These are phyloP conservation scores for Chaetodon auriga DNA, from an alignment of 2,113 vertebrate genomes.

Conservation along the genomic window DNA sequence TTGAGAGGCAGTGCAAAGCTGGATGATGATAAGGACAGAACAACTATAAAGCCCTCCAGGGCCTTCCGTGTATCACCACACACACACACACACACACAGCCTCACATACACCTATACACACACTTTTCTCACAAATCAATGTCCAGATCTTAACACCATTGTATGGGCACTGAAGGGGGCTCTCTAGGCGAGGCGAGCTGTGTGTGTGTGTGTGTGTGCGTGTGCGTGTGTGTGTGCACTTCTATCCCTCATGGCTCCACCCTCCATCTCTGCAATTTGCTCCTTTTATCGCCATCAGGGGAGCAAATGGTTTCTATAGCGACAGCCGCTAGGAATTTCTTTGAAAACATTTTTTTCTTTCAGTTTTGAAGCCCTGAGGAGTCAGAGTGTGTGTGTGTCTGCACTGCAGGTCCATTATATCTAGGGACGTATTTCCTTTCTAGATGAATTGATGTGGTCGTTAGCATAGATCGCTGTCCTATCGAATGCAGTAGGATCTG, in stretches of 20 bases:
- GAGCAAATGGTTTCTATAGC: constrained; percentile 83
- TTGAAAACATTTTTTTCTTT: constrained; percentile 44
- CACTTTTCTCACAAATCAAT: constrained; percentile 60
- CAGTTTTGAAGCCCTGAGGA: constrained; percentile 41
- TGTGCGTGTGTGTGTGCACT: neutral
- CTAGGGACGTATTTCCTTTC: constrained; percentile 8
- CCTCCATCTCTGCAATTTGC: constrained; percentile 76
- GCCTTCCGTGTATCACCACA: neutral
- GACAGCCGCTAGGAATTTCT: constrained; percentile 69
- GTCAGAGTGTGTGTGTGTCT: neutral
- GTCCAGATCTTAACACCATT: constrained; percentile 66
- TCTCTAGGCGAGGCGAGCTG: constrained; percentile 18
- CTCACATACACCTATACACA: constrained; percentile 19
- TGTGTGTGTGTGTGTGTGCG: constrained; percentile 1
- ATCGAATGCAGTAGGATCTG: neutral
- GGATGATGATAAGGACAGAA: constrained; percentile 30
- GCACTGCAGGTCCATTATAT: neutral
- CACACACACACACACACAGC: constrained; percentile 3
- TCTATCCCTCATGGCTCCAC: constrained; percentile 65
- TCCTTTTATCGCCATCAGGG: constrained; percentile 74
- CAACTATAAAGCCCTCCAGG: constrained; percentile 14
- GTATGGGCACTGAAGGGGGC: constrained; percentile 41
- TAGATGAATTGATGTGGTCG: neutral
- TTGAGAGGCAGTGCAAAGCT: constrained; percentile 44
- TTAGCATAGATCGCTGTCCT: neutral